Percentiles rank a stretch among this genome's conserved stretches.
phyloP scores from a whole-genome alignment of 2,888 invertebrate species.

The Polyommatus icarus region DNA sequence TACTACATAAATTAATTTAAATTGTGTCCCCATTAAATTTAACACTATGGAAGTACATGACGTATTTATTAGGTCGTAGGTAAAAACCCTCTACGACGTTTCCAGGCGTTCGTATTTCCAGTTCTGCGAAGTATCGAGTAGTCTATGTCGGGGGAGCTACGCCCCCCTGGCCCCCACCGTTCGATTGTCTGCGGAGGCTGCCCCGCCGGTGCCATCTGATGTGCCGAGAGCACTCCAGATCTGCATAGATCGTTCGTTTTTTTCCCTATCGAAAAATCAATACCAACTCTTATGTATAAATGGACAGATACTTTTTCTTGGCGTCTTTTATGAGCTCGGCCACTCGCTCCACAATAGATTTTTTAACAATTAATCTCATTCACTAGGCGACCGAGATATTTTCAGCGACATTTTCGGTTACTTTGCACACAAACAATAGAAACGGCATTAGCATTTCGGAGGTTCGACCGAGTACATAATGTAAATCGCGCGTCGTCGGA shows the following conservation, averaged over 20 bases:
- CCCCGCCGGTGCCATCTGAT: conserved; percentile 80
- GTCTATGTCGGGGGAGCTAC: conserved; percentile 66
- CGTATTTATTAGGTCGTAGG: not conserved
- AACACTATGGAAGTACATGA: not conserved
- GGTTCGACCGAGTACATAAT: conserved; percentile 65
- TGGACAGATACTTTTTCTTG: conserved; percentile 57
- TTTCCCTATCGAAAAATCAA: conserved; percentile 81
- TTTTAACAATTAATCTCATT: not conserved
- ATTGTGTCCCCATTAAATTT: not conserved
- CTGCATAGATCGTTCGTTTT: conserved; percentile 80
- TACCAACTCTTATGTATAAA: conserved; percentile 75
- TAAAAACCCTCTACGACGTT: not conserved
- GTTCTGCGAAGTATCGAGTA: conserved; percentile 47
- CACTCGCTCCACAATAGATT: conserved; percentile 11
- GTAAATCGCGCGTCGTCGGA: conserved; percentile 69
- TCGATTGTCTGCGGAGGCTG: conserved; percentile 81
- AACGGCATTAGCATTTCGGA: conserved; percentile 32
- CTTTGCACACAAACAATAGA: conserved; percentile 17
- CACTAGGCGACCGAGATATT: not conserved
- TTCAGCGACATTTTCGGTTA: not conserved
- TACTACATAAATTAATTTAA: not conserved
- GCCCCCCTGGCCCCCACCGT: conserved; percentile 72
- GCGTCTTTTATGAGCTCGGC: conserved; percentile 15
- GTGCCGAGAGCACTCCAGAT: conserved; percentile 81
- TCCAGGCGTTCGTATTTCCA: conserved; percentile 23